These are phyloP conservation scores for Pasiphila rectangulata DNA, from an alignment of 2,888 invertebrate genomes.

Conservation along the genomic window DNA sequence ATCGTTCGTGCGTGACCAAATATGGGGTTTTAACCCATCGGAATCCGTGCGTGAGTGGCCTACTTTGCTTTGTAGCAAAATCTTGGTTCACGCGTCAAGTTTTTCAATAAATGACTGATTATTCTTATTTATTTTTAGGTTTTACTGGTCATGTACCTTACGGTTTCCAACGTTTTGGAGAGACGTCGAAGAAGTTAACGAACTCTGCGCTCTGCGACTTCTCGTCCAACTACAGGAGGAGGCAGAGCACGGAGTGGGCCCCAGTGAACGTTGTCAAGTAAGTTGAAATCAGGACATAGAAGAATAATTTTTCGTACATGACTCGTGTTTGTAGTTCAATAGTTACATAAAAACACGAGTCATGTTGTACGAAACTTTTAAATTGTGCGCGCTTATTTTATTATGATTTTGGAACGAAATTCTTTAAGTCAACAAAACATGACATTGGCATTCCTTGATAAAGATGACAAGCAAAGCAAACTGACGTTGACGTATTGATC, in stretches of 20 bases:
- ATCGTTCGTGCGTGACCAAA: constrained; percentile 70
- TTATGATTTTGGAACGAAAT: constrained; percentile 20
- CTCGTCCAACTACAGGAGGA: constrained; percentile 86
- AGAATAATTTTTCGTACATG: too few species aligned
- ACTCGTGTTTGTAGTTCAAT: too few species aligned
- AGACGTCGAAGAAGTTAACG: constrained; percentile 83
- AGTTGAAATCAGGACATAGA: constrained; percentile 45
- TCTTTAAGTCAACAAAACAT: constrained; percentile 6
- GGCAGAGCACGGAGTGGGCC: constrained; percentile 88
- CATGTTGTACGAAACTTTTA: too few species aligned
- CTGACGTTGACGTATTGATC: background rate
- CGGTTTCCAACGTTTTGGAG: constrained; percentile 83
- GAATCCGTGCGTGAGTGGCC: constrained; percentile 62
- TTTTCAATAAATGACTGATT: background rate
- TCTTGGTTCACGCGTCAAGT: background rate
- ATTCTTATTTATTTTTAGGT: constrained; percentile 59
- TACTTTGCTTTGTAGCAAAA: too few species aligned
- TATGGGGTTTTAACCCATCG: constrained; percentile 71
- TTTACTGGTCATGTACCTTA: constrained; percentile 85
- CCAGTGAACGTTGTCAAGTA: constrained; percentile 83
- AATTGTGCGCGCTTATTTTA: too few species aligned
- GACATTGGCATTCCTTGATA: constrained; percentile 2
- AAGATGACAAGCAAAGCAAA: background rate
- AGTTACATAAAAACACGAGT: too few species aligned
- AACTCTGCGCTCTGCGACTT: constrained; percentile 88